Evolutionary conservation across 2,113 vertebrate species (phyloP).

Genomic region (Egretta garzetta): DNA sequence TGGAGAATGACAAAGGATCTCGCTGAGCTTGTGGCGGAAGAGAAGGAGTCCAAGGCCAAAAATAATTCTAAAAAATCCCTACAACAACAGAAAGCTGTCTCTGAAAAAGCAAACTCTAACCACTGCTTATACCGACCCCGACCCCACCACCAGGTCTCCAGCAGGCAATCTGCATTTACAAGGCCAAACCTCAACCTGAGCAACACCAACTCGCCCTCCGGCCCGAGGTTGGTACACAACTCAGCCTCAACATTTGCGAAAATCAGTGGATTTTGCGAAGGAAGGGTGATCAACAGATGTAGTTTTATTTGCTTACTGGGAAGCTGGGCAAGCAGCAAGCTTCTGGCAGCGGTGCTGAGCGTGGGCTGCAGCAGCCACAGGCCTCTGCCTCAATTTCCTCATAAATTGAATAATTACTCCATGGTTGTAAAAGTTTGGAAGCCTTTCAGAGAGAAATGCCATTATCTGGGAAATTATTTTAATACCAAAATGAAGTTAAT

Average conservation of each 20-base stretch:
- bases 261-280: background rate
- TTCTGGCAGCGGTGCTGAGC: background rate
- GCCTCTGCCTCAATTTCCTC: background rate
- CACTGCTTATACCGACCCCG: background rate
- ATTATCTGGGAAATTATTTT: background rate
- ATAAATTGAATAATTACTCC: background rate
- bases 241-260: accelerated
- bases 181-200: background rate
- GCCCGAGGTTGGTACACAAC: background rate
- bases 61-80: background rate
- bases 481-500: background rate
- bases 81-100: background rate
- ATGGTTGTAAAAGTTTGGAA: background rate
- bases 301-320: background rate
- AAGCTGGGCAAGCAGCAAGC: background rate
- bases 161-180: background rate
- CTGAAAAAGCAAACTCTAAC: background rate
- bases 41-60: background rate
- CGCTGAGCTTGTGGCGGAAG: background rate
- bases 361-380: background rate
- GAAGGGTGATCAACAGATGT: background rate
- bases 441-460: background rate
- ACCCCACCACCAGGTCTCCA: background rate
- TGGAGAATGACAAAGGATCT: background rate
- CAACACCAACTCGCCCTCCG: background rate